These are phyloP conservation scores for Dascillus cervinus DNA, from an alignment of 2,888 invertebrate species.

Conservation along the genomic window DNA sequence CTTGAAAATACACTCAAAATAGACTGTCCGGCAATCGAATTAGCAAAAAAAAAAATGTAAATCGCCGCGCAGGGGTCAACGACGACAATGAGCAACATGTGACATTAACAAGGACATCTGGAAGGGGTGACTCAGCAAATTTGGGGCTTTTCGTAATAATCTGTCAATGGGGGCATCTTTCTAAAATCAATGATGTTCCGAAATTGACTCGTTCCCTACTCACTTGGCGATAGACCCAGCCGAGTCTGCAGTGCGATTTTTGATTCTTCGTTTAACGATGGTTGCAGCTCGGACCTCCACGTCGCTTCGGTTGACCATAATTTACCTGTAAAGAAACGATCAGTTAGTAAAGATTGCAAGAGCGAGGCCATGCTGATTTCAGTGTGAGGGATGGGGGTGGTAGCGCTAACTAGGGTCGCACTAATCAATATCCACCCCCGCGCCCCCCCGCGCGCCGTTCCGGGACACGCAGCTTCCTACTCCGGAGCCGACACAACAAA, in stretches of 20 bases:
- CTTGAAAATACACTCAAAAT: constrained; percentile 16
- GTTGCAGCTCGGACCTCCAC: constrained; percentile 42
- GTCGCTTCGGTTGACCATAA: constrained; percentile 43
- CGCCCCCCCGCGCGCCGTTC: constrained; percentile 20
- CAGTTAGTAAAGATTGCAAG: constrained; percentile 3
- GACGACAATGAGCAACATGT: constrained; percentile 29
- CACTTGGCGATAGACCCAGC: constrained; percentile 43
- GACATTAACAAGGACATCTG: constrained; percentile 30
- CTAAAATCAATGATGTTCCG: constrained; percentile 33
- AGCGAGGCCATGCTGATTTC: constrained; percentile 14
- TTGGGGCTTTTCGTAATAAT: constrained; percentile 33
- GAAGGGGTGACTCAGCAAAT: constrained; percentile 40
- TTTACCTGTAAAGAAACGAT: constrained; percentile 38
- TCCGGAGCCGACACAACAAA: constrained; percentile 31
- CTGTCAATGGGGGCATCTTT: constrained; percentile 37
- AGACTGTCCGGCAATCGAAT: neutral
- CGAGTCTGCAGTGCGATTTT: constrained; percentile 42
- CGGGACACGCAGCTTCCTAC: constrained; percentile 33
- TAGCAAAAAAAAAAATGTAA: neutral
- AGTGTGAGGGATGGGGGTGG: constrained; percentile 24
- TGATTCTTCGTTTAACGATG: constrained; percentile 40
- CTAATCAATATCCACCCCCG: constrained; percentile 43
- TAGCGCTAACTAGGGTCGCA: constrained; percentile 43
- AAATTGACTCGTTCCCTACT: constrained; percentile 30
- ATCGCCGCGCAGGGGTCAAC: neutral